Conservation (phyloP, 2,797 vertebrate species). For the Otolemur crassicaudatus region DNA sequence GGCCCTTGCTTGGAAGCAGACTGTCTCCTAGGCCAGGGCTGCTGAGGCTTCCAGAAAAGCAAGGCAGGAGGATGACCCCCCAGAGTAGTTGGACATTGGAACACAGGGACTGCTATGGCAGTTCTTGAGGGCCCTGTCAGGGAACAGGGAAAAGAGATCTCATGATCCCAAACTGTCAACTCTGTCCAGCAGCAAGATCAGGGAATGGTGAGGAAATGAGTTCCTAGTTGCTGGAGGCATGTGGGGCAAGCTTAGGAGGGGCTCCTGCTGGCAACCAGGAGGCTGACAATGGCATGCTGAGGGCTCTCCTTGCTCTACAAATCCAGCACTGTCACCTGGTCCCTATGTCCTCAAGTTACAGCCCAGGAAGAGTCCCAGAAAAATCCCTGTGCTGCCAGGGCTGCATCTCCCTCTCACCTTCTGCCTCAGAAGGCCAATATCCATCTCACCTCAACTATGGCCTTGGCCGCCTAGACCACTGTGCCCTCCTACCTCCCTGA, state of each 20-base stretch:
- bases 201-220: neutral
- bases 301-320: neutral
- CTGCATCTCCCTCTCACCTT: neutral
- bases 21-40: neutral
- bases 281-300: neutral
- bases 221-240: neutral
- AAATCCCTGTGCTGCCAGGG: neutral
- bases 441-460: neutral
- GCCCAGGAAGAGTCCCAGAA: neutral
- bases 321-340: neutral
- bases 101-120: neutral
- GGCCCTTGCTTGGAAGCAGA: neutral
- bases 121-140: neutral
- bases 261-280: neutral
- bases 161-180: neutral
- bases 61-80: neutral
- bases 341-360: neutral
- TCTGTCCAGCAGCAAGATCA: neutral
- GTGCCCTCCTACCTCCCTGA: neutral
- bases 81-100: neutral
- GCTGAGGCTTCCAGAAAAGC: neutral
- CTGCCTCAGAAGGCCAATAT: neutral
- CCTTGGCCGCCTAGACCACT: fast-evolving
- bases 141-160: neutral
- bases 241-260: neutral